These are phyloP conservation scores for Pangasius macronema DNA, from an alignment of 2,797 vertebrate genomes.

Conservation along the genomic window DNA sequence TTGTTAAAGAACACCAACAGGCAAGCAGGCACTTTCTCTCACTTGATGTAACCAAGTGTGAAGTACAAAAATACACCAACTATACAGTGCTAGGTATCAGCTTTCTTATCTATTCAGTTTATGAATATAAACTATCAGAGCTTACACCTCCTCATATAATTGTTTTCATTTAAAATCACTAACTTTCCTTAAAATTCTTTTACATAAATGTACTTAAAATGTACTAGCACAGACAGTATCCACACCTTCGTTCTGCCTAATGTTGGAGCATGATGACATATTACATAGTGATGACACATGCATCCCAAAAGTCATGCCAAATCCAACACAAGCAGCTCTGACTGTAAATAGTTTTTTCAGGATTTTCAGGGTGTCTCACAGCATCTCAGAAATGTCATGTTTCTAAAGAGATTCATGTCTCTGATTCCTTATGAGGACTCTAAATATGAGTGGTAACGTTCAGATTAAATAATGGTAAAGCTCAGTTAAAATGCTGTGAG, in stretches of 20 bases:
- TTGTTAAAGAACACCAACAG: background rate
- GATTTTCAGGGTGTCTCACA: background rate
- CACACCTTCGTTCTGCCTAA: background rate
- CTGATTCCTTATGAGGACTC: background rate
- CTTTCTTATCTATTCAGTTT: background rate
- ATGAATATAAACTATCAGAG: too few relatives aligned
- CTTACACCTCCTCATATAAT: background rate
- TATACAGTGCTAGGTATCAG: background rate
- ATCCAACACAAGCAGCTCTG: slow-evolving; percentile 7
- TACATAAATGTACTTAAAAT: background rate
- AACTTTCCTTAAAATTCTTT: background rate
- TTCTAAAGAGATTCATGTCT: background rate
- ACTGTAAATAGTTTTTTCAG: background rate
- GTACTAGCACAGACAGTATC: background rate
- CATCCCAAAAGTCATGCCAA: background rate
- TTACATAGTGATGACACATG: background rate
- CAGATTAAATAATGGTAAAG: slow-evolving; percentile 9
- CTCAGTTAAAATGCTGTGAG: background rate
- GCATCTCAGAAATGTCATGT: background rate
- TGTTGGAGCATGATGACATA: background rate
- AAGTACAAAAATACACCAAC: background rate
- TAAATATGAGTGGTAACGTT: background rate
- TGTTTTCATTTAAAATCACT: background rate
- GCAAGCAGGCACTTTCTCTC: background rate
- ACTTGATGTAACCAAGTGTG: background rate